Evolutionary conservation across 1,140 invertebrate species (phyloP).

Genomic region (Sinella curviseta): DNA sequence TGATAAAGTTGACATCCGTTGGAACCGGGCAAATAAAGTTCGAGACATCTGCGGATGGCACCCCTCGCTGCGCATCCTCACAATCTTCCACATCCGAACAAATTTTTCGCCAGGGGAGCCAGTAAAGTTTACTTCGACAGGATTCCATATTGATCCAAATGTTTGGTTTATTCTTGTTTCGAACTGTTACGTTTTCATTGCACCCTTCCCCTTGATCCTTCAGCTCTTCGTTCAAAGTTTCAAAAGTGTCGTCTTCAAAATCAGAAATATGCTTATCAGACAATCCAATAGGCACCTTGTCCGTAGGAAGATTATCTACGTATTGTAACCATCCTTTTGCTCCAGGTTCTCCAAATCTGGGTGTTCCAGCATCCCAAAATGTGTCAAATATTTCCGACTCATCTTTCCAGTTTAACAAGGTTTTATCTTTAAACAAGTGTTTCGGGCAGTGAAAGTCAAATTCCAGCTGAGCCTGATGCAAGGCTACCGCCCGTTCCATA

Average conservation of each 20-base stretch:
- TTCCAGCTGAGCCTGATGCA: constrained; percentile 45
- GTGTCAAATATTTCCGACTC: constrained; percentile 33
- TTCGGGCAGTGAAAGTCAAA: constrained; percentile 41
- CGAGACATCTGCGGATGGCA: constrained; percentile 28
- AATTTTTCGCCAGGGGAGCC: constrained; percentile 38
- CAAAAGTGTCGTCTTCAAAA: constrained; percentile 41
- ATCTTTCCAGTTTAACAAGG: constrained; percentile 31
- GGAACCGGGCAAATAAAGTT: constrained; percentile 36
- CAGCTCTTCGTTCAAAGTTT: neutral
- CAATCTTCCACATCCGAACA: constrained; percentile 37
- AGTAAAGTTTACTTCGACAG: constrained; percentile 38
- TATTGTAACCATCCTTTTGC: constrained; percentile 37
- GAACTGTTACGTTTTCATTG: neutral
- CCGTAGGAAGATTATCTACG: neutral
- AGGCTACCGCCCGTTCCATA: constrained; percentile 38
- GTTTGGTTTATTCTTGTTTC: constrained; percentile 17
- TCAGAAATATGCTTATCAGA: constrained; percentile 24
- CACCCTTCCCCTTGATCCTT: neutral
- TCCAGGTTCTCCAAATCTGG: constrained; percentile 41
- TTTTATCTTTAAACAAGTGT: constrained; percentile 21
- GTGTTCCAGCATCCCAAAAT: constrained; percentile 47
- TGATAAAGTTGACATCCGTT: neutral
- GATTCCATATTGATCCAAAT: constrained; percentile 43
- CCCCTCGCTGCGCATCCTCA: constrained; percentile 41
- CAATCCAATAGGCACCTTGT: neutral